These are phyloP conservation scores for Synergus laeviventris DNA, from an alignment of 2,888 invertebrate genomes.

Conservation along the genomic window DNA sequence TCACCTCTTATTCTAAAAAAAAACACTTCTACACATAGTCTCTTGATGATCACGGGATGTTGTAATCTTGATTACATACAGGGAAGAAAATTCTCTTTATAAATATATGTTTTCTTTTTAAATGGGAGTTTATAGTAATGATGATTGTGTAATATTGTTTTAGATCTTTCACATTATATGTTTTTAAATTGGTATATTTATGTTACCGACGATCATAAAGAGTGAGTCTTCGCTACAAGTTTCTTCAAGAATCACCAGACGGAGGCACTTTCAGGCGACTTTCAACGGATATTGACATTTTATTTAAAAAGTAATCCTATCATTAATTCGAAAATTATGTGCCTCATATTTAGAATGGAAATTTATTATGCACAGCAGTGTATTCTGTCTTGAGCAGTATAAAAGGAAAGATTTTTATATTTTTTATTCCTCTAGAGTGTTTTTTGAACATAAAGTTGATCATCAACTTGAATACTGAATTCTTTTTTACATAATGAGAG, in stretches of 20 bases:
- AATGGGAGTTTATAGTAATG: not conserved
- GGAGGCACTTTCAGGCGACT: conserved; percentile 67
- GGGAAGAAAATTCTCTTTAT: not conserved
- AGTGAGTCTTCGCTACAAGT: conserved; percentile 51
- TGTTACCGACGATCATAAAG: conserved; percentile 50
- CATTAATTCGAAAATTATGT: not conserved
- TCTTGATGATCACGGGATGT: not conserved
- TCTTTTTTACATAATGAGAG: not conserved
- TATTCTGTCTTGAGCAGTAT: not conserved
- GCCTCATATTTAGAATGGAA: not conserved
- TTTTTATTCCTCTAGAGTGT: not conserved
- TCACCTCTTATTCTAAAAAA: not conserved
- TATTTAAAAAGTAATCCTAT: not conserved
- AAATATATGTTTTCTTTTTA: not conserved
- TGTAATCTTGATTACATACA: not conserved
- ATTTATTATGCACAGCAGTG: not conserved
- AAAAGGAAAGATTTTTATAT: not conserved
- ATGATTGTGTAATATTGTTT: not conserved
- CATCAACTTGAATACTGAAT: conserved; percentile 18
- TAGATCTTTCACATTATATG: not conserved
- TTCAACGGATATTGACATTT: conserved; percentile 21
- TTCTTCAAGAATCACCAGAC: conserved; percentile 67
- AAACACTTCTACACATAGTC: not conserved
- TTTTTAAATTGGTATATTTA: conserved; percentile 2
- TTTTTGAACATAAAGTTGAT: conserved; percentile 1